Evolutionary conservation across 2,888 invertebrate species (phyloP).

Genomic region (Beris chalybata): DNA sequence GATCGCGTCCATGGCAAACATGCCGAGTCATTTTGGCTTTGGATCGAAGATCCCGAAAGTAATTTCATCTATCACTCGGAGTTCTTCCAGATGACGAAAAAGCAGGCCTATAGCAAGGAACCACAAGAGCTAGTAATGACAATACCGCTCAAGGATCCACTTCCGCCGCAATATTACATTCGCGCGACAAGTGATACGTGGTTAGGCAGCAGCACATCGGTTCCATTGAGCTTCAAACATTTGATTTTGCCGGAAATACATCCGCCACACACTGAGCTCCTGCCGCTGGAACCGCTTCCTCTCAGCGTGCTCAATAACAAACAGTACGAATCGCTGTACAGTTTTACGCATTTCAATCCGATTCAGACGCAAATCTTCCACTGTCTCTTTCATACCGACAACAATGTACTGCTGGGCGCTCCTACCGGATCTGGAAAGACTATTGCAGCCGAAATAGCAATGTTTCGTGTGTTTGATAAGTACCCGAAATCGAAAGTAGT

Average conservation of each 20-base stretch:
- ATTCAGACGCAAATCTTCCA: conserved; percentile 99
- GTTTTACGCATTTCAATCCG: conserved; percentile 95
- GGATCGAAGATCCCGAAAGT: conserved; percentile 95
- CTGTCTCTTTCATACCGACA: conserved; percentile 91
- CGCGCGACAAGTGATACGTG: conserved; percentile 81
- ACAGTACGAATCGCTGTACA: conserved; percentile 78
- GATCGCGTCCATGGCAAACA: conserved; percentile 86
- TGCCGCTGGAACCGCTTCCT: conserved; percentile 89
- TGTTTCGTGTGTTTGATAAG: conserved; percentile 85
- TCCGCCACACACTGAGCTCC: conserved; percentile 89
- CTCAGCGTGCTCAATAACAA: conserved; percentile 78
- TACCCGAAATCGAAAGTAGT: conserved; percentile 85
- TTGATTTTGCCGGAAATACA: conserved; percentile 88
- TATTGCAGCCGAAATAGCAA: conserved; percentile 95
- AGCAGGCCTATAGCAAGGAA: conserved; percentile 70
- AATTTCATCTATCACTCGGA: conserved; percentile 97
- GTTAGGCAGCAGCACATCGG: conserved; percentile 63
- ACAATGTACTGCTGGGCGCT: conserved; percentile 91
- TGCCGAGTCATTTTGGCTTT: conserved; percentile 92
- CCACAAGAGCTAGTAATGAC: conserved; percentile 89
- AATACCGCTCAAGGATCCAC: conserved; percentile 88
- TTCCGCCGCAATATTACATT: conserved; percentile 91
- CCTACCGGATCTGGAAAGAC: conserved; percentile 91
- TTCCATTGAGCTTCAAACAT: conserved; percentile 77
- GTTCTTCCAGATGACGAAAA: conserved; percentile 65